These are phyloP conservation scores for Gracilinanus agilis DNA, from an alignment of 2,113 vertebrate genomes.

Conservation along the genomic window DNA sequence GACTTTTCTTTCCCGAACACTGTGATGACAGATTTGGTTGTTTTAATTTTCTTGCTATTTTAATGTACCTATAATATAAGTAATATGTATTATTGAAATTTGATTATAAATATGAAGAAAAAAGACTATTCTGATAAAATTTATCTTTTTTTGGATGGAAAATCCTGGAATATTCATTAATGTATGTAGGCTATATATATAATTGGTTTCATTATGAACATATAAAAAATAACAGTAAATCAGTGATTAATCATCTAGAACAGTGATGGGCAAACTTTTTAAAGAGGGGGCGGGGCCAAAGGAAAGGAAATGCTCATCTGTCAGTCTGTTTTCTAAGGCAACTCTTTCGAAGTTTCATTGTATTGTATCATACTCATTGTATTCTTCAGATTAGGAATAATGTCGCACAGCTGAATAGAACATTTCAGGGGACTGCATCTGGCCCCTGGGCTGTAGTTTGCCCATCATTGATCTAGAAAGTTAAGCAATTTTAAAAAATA, in stretches of 20 bases:
- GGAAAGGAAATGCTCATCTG: too few relatives aligned
- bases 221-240: conserved; percentile 40
- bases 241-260: too few relatives aligned
- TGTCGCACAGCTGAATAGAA: too few relatives aligned
- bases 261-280: too few relatives aligned
- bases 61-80: background rate
- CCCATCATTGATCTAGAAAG: too few relatives aligned
- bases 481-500: background rate
- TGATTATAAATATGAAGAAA: background rate
- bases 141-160: background rate
- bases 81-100: background rate
- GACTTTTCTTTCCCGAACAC: background rate
- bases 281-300: too few relatives aligned
- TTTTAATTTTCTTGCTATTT: conserved; percentile 4
- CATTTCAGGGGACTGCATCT: too few relatives aligned
- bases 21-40: conserved; percentile 21
- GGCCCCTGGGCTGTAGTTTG: too few relatives aligned
- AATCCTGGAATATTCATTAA: conserved; percentile 17
- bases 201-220: conserved; percentile 30
- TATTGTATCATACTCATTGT: too few relatives aligned
- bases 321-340: too few relatives aligned
- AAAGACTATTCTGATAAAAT: background rate
- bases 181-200: background rate
- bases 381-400: too few relatives aligned
- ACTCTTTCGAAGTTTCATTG: too few relatives aligned